phyloP scores from a whole-genome alignment of 2,113 vertebrate genomes.

The Stegostoma tigrinum region DNA sequence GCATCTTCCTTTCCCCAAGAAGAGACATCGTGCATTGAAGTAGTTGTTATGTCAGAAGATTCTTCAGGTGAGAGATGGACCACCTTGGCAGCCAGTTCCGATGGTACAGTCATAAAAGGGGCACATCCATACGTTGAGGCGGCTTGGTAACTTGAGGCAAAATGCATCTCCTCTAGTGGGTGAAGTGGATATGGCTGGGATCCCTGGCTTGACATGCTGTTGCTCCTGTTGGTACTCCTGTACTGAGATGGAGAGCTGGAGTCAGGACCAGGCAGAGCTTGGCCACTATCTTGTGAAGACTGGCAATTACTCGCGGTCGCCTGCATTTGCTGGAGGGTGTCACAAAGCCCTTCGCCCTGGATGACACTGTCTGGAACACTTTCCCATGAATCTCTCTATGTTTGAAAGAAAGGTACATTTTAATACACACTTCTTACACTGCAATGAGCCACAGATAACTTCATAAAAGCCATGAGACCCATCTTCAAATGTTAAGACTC shows the following conservation, averaged over 20 bases:
- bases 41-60: constrained; percentile 43
- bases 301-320: constrained; percentile 39
- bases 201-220: constrained; percentile 42
- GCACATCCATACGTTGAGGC: constrained; percentile 60
- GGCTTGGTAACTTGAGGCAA: constrained; percentile 57
- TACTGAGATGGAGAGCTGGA: constrained; percentile 55
- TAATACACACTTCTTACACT: not conserved
- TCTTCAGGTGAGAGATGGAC: constrained; percentile 57
- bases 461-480: not conserved
- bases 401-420: not conserved
- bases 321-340: constrained; percentile 49
- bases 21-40: constrained; percentile 50
- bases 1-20: constrained; percentile 76
- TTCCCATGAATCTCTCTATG: constrained; percentile 82
- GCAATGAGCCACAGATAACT: not conserved
- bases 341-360: constrained; percentile 60
- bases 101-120: constrained; percentile 62
- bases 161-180: constrained; percentile 73
- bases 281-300: constrained; percentile 43
- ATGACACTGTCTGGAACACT: constrained; percentile 55
- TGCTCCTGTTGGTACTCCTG: constrained; percentile 58
- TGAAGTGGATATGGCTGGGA: constrained; percentile 72
- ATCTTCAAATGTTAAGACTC: not conserved
- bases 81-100: constrained; percentile 64
- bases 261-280: constrained; percentile 63